Evolutionary conservation across 2,113 vertebrate genomes (phyloP), one percentile per base, ranked within the genome.

Genomic region (Callopanchax toddi): DNA sequence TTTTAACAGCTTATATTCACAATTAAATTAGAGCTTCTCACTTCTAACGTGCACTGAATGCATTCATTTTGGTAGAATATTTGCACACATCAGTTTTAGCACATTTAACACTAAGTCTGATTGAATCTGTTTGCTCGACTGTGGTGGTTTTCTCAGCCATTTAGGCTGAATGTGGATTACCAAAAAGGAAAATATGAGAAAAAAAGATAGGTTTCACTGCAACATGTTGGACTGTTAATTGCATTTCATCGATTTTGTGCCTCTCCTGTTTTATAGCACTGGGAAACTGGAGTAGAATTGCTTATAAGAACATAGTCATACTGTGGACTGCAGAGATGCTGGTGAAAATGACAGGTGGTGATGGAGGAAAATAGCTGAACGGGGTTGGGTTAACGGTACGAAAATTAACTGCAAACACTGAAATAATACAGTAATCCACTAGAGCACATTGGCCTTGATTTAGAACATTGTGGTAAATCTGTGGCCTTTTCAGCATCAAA

Each of bases 231-330:
- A 50, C 49, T 52, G 18, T 63, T 80, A 78, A 75, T 68, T 76
- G 67, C 7, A 32, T 32, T 25, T 56, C 67, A 81, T 84, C 68
- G 76, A 88, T 88, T 89, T 84, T 82, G 43, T 82, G 79, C 60
- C 76, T 68, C 40, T 61, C 29, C 52, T 76, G 37, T 82, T 83
- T 37, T n/a, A 66, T 58, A 55, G 67, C 26, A 44, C 15, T 42
- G 56, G 66, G 62, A 78, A 60, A 76, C 56, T 59, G 54, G 61
- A 61, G 60, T 18, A 68, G 66, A 82, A 76, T 74, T 60, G 61
- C 74, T 60, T 74, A 58, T 80, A 60, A 70, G 37, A 23, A 18
- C 60, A 75, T 48, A 67, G 18, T 78, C 61, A 71, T 62, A 50
- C 40, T 55, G 76, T 40, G 56, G 53, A 71, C 5, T 37, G 60